Conservation (phyloP, 2,113 vertebrate species). For the Protobothrops flavoviridis region DNA sequence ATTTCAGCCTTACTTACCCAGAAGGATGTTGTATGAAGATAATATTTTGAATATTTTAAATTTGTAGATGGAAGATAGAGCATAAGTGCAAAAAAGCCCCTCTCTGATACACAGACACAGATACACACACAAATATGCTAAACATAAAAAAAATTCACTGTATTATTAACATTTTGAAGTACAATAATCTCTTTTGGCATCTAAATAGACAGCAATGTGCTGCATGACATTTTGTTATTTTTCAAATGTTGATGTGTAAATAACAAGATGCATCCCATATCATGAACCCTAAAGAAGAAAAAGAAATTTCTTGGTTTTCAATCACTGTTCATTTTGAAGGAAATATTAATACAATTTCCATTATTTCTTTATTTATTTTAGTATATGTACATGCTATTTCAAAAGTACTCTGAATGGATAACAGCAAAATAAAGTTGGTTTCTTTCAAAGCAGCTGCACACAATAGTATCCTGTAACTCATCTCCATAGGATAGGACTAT, state of each 20-base stretch:
- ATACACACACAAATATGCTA: not conserved
- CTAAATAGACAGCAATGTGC: not conserved
- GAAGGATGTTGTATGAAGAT: not conserved
- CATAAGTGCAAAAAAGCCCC: not conserved
- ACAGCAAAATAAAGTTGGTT: not conserved
- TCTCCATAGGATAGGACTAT: not conserved
- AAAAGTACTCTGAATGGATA: not conserved
- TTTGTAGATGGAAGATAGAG: not conserved
- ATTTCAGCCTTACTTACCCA: not conserved
- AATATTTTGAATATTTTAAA: not conserved
- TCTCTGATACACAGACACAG: not conserved
- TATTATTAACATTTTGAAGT: not conserved
- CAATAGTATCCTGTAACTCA: not conserved
- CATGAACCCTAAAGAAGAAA: not conserved
- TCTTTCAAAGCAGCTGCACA: not conserved
- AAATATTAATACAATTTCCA: not conserved
- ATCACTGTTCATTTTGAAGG: not conserved
- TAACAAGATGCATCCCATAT: not conserved
- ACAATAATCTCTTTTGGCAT: not conserved
- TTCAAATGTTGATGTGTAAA: not conserved
- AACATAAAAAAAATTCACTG: not conserved
- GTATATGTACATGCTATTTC: not conserved
- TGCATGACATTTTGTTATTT: not conserved
- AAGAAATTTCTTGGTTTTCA: not conserved
- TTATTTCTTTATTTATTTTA: not conserved